Evolutionary conservation across 2,797 vertebrate species (phyloP), one percentile per base, ranked within the genome.

Genomic region (Eleutherodactylus coqui): DNA sequence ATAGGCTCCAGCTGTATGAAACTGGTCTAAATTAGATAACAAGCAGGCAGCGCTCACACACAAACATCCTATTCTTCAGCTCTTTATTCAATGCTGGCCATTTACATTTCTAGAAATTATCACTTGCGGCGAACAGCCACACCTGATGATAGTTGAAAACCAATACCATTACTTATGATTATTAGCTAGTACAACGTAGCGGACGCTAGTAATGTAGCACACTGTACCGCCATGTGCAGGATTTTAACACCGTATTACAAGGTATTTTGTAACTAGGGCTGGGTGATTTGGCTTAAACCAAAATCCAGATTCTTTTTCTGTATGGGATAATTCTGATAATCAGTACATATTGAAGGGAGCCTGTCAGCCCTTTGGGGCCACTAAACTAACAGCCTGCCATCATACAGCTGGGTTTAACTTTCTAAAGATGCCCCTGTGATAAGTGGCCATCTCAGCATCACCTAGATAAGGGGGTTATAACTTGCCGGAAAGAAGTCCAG

Each of bases 1-100:
- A 83, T 55, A 79, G 81, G 73, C 73, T 73, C 36, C 76, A 70
- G 76, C 82, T 87, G 86, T 76, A 69, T 24, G n/a, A 84, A 75
- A 27, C 70, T 16, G 70, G 86, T 75, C 75, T 67, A 79, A 79
- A 87, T 84, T 41, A 87, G 82, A 87, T 84, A 84, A 84, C 45
- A 80, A 80, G 34, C 64, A 67, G 45, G 76, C 82, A 73, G 45
- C 17, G 11, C 34, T 73, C 10, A 8, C 53, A 84, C 58, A 81
- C 76, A 84, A 84, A 84, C 77, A 81, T 32, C 62, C 64, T 67
- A 62, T 82, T 83, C 64, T 79, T 75, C 85, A 5, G 29, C 51
- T 36, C 77, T 75, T 47, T 49, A 75, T 79, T 87, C 43, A 47
- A 19, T 73, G 41, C 32, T 34, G 64, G 16, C 29, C 34, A 47